Base-by-base conservation (phyloP, 1,140 invertebrate species). In the Drosophila ercepeae region DNA sequence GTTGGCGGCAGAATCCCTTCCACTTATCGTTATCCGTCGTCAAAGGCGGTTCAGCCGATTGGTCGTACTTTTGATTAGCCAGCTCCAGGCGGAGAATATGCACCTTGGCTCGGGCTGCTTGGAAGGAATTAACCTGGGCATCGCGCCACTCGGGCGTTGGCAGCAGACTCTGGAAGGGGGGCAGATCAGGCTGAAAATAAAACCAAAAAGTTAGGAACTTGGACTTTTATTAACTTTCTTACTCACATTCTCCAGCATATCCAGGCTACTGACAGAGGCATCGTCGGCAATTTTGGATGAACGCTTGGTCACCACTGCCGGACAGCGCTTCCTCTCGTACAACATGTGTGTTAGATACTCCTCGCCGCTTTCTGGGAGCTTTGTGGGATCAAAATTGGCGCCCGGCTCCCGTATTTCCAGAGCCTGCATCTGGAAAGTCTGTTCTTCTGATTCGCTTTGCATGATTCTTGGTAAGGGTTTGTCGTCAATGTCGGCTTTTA, bases 261-360 rank as follows among this genome's bases (percentile, higher is more conserved):
- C 51, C 1, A 57, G 5, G 7, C 8, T 29, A 3, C 59, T 69
- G 11, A 34, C 48, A 2, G 5, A n/a, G 4, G 68, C 13, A 36
- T 54, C 11, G 2, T 51, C 48, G 13, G n/a, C 54, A 6, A 78
- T 75, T 48, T 82, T 82, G 0, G 49, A 4, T 0, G 69, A 78
- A 9, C 75, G 71, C 11, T 89, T 90, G 18, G 81, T 86, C 0
- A 91, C 77, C 4, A 91, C 78, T 0, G 84, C 90, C 0, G 90
- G 90, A 7, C 89, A 91, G 2, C 63, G 65, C 54, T 90, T 84
- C 6, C 90, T 71, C 36, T 91, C 90, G 39, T 91, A 90, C 6
- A 86, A 13, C 79, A 91, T 89, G 55, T 90, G 86, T 68, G 59
- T 90, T 7, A 91, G 44, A 61, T 75, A 91, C 53, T 91, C 89